These are phyloP conservation scores for Branchinecta lynchi DNA, from an alignment of 1,140 invertebrate genomes.

Conservation along the genomic window DNA sequence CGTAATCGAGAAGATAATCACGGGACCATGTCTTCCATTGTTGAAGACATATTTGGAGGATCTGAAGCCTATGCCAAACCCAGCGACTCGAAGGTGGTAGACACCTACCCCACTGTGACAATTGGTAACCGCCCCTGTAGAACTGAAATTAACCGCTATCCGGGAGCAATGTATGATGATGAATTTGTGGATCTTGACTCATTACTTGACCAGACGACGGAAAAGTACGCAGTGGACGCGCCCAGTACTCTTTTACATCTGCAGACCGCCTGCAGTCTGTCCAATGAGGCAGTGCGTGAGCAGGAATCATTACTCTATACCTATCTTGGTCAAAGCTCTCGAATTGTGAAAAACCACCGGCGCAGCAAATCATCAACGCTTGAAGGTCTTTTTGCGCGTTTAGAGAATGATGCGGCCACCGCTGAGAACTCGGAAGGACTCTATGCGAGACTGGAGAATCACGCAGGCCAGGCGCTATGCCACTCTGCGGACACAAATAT, in stretches of 20 bases:
- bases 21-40: slow-evolving; percentile 12
- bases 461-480: background rate
- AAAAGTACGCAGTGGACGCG: slow-evolving; percentile 30
- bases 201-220: slow-evolving; percentile 33
- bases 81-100: background rate
- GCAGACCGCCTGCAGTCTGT: slow-evolving; percentile 3
- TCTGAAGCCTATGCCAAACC: background rate
- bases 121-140: background rate
- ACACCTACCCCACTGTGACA: slow-evolving; percentile 10
- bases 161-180: slow-evolving; percentile 25
- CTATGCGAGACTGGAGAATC: background rate
- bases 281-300: background rate
- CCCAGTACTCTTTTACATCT: slow-evolving; percentile 13
- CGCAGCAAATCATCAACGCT: background rate
- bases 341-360: background rate
- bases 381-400: slow-evolving; percentile 1
- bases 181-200: slow-evolving; percentile 36
- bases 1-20: background rate
- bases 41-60: background rate
- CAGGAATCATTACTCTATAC: background rate
- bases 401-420: background rate
- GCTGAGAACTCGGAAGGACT: background rate
- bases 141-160: slow-evolving; percentile 11
- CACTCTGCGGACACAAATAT: background rate
- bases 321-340: background rate